Evolutionary conservation across 2,113 vertebrate genomes (phyloP).

Genomic region (Pionites leucogaster): DNA sequence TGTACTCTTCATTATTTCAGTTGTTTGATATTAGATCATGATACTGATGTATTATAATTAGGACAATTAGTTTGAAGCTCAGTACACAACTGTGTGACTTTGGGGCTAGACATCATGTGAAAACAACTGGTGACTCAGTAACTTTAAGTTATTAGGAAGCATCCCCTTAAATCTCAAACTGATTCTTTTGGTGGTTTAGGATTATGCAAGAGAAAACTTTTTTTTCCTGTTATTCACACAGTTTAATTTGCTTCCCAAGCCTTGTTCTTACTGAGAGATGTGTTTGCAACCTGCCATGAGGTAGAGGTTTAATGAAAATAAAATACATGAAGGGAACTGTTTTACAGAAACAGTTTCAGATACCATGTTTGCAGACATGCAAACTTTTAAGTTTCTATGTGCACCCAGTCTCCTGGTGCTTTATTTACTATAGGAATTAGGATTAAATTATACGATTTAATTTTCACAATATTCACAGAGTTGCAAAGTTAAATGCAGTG

Average conservation of each 20-base stretch:
- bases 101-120: neutral
- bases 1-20: neutral
- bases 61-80: neutral
- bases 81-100: neutral
- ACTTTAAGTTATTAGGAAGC: neutral
- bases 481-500: neutral
- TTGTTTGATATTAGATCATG: neutral
- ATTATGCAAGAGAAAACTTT: neutral
- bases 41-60: neutral
- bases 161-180: neutral
- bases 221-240: neutral
- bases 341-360: neutral
- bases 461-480: neutral
- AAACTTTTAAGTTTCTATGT: neutral
- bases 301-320: neutral
- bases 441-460: neutral
- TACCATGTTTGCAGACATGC: neutral
- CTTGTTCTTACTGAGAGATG: neutral
- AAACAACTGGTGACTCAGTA: neutral
- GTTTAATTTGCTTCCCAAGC: neutral
- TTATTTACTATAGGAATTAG: neutral
- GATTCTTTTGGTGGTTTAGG: neutral
- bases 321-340: neutral
- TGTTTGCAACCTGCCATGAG: neutral
- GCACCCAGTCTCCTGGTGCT: neutral